phyloP scores from a whole-genome alignment of 2,797 vertebrate genomes.

The Acanthiza pusilla region DNA sequence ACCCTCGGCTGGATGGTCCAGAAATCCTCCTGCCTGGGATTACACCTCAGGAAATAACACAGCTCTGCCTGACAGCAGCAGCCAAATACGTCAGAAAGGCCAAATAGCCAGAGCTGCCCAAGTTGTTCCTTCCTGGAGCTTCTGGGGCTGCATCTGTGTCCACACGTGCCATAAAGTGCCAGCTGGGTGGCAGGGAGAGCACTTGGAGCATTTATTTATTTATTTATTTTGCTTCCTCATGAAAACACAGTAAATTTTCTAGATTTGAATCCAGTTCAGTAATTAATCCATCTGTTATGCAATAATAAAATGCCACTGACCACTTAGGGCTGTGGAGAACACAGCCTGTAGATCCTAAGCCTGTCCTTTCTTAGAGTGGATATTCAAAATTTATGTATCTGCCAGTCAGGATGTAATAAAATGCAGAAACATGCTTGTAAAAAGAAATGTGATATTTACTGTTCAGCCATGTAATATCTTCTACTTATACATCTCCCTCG shows the following conservation, averaged over 20 bases:
- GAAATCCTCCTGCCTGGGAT: background rate
- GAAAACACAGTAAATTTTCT: background rate
- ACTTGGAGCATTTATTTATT: background rate
- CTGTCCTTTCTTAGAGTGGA: background rate
- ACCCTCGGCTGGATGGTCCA: background rate
- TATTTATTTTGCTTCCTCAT: background rate
- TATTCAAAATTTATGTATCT: conserved; percentile 43
- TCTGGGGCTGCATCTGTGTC: background rate
- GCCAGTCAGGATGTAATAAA: conserved; percentile 44
- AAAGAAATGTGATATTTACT: conserved; percentile 61
- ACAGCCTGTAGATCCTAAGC: background rate
- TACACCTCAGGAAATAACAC: conserved; percentile 13
- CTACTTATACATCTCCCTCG: conserved; percentile 34
- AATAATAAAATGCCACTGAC: background rate
- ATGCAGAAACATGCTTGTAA: conserved; percentile 60
- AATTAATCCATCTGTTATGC: background rate
- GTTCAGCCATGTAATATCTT: conserved; percentile 57
- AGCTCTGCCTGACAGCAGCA: conserved; percentile 16
- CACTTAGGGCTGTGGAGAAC: background rate
- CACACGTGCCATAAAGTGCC: background rate
- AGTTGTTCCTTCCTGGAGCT: background rate
- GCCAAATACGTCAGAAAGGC: background rate
- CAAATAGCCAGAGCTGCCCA: background rate
- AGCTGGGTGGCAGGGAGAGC: background rate
- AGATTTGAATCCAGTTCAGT: background rate